These are phyloP conservation scores for Callipepla californica DNA, from an alignment of 2,113 vertebrate species.

Conservation along the genomic window DNA sequence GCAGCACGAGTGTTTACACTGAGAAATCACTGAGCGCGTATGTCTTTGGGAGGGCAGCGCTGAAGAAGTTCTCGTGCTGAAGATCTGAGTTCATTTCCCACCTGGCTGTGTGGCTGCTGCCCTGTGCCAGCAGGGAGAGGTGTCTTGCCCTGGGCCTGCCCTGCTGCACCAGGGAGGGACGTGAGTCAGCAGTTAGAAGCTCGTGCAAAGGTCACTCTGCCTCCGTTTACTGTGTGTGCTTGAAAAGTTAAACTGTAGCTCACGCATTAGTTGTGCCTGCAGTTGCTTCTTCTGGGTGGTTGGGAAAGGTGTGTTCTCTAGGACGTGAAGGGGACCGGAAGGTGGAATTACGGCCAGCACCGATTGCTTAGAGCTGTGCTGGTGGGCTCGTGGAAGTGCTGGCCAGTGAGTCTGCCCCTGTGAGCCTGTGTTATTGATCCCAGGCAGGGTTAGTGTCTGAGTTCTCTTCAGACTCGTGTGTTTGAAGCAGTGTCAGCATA, in stretches of 20 bases:
- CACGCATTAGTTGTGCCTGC: rapidly evolving
- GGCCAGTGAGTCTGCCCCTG: neutral
- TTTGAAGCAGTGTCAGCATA: neutral
- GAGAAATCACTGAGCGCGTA: rapidly evolving
- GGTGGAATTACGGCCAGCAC: neutral
- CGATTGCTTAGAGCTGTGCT: rapidly evolving
- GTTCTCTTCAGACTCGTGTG: neutral
- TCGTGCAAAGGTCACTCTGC: neutral
- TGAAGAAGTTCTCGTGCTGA: rapidly evolving
- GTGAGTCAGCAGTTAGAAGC: neutral
- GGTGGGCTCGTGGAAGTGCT: neutral
- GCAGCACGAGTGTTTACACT: neutral
- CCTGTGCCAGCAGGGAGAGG: neutral
- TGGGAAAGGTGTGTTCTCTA: rapidly evolving
- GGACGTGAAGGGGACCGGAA: rapidly evolving
- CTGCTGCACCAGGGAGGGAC: neutral
- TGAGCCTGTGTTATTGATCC: neutral
- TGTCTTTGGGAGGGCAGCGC: rapidly evolving
- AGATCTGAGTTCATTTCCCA: neutral
- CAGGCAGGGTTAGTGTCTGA: neutral
- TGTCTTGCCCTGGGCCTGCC: neutral
- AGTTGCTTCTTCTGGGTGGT: rapidly evolving
- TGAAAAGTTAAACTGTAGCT: neutral
- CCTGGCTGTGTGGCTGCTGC: neutral
- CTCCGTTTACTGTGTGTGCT: rapidly evolving